Base-by-base conservation (phyloP, 2,113 vertebrate genomes). In the Crypturellus undulatus region DNA sequence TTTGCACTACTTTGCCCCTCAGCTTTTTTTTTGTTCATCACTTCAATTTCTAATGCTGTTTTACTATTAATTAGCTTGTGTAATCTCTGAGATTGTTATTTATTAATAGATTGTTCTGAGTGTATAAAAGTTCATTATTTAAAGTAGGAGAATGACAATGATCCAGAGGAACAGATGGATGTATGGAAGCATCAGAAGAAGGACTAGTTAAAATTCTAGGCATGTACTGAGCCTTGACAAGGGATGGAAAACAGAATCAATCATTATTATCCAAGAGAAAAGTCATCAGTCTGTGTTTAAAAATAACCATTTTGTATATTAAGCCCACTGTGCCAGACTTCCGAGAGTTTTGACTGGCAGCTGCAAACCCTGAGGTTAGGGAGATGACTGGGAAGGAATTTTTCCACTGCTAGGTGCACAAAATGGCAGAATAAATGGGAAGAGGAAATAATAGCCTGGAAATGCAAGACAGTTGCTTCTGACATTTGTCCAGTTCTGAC, bases 61-160 rank as follows among this genome's bases (percentile, higher is more conserved):
- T 51, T 63, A 56, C 94, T 94, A 64, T 94, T 97, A 95, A 97
- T 94, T 96, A 95, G 77, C 77, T 79, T 20, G n/a, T 85, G 86
- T 79, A 87, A 96, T 96, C 91, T 86, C 94, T 2, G 54, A 67
- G 89, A 94, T 94, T 84, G 79, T 96, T 97, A 97, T 92, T 97
- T 97, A 97, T 97, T 97, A 97, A 96, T 94, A 97, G 95, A 94
- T 93, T 76, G 87, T 92, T 94, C 52, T 6, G 69, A 96, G 77
- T 52, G 12, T 67, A 67, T 83, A 90, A 86, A 58, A 95, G 95
- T 95, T 96, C 79, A 94, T 97, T 91, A 92, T 94, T 96, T 96
- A 95, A 93, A 94, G 89, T 70, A 71, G 68, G 91, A 96, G 84
- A 92, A 93, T 49, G 85, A 86, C 83, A 95, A 85, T 47, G 85